Base-by-base conservation (phyloP, 1,140 invertebrate species). In the Leptinotarsa undecemlineata region DNA sequence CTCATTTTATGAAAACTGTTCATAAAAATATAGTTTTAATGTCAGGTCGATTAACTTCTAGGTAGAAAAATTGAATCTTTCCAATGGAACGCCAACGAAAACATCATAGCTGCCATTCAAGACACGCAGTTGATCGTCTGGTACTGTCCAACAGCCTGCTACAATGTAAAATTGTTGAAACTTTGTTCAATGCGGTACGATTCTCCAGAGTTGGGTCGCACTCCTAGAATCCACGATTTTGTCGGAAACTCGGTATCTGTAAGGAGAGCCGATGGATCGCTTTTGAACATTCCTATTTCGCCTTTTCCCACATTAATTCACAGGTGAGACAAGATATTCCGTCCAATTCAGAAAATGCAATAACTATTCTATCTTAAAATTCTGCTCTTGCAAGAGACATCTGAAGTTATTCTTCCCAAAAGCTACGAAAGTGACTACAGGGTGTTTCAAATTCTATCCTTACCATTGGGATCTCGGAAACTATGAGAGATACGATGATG, bases 91-190 rank as follows among this genome's bases (percentile, higher is more conserved):
- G 91, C 91, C 70, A 90, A 91, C 73, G 90, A 92, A 3, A 96
- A 96, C 84, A 94, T 96, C 81, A 85, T 98, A 74, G 93, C 93
- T 26, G 93, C 92, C 2, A 90, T 97, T 74, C 89, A 95, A 77
- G 95, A 97, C 79, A 89, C 91, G 1, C 92, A 90, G 78, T 86
- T 97, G 21, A 91, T 92, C 21, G 90, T 97, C n/a, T 97, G 94
- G 92, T 92, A 94, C 76, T 96, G 93, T 83, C 96, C 96, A 0
- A 89, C 89, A 51, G 90, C 92, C 23, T 88, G 91, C 1, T 88
- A 92, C 26, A 95, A 98, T 86, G 88, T 90, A 63, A 91, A 92
- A 73, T 86, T 97, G 6, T 82, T 88, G 48, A 84, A 85, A 6
- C 68, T 88, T 4, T 87, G 86, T 21, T 87, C 87, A 0, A 76